Evolutionary conservation across 2,797 vertebrate genomes (phyloP).

Genomic region (Poecilia wingei): DNA sequence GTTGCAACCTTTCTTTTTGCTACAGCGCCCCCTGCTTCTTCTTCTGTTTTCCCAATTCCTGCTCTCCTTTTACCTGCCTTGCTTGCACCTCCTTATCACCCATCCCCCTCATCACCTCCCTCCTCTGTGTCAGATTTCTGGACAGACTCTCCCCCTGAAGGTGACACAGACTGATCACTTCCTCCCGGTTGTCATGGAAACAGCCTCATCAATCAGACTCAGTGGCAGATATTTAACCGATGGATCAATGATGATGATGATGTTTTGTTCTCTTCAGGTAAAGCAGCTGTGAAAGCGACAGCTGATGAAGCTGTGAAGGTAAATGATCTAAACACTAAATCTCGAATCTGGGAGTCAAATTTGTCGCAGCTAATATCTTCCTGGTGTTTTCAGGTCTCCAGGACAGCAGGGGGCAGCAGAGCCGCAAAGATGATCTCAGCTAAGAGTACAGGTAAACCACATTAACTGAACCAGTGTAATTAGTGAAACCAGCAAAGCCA

Average conservation of each 20-base stretch:
- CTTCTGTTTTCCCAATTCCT: background rate
- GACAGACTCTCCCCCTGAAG: constrained; percentile 3
- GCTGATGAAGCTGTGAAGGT: constrained; percentile 41
- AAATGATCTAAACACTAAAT: background rate
- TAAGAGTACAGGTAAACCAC: constrained; percentile 56
- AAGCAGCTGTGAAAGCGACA: constrained; percentile 20
- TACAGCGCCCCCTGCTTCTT: constrained; percentile 1
- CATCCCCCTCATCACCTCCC: background rate
- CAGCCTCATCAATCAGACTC: background rate
- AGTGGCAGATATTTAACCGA: background rate
- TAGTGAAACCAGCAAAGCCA: background rate
- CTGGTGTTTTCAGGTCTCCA: constrained; percentile 39
- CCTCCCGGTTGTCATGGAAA: constrained; percentile 15
- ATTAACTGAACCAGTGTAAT: background rate
- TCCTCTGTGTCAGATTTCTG: background rate
- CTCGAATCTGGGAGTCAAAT: background rate
- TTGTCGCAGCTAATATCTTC: no score
- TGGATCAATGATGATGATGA: background rate
- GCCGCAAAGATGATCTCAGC: constrained; percentile 55
- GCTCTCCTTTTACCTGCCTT: background rate
- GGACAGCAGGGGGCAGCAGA: constrained; percentile 43
- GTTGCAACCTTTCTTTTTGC: background rate
- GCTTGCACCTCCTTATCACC: background rate
- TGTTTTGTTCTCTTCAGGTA: constrained; percentile 20
- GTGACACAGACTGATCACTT: constrained; percentile 21